Conservation (phyloP, 35 echinoderm and acorn worm genomes). For the Apostichopus japonicus region DNA sequence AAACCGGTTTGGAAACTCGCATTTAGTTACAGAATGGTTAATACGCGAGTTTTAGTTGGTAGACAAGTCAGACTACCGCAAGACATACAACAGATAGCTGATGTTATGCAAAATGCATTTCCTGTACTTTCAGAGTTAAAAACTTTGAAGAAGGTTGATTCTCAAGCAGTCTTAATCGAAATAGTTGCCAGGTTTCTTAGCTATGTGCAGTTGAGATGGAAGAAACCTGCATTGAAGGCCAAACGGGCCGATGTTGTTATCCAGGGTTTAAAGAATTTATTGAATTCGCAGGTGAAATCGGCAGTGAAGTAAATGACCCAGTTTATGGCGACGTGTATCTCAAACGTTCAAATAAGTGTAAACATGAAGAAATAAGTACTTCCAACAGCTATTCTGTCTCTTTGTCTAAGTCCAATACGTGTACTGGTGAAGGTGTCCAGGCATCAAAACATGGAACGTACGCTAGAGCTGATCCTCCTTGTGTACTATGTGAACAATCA, state of each 20-base stretch:
- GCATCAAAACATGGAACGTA: not conserved
- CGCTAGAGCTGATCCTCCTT: not conserved
- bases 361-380: not conserved
- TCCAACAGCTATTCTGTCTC: conserved; percentile 34
- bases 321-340: conserved; percentile 50
- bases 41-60: too few relatives aligned
- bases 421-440: not conserved
- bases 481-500: conserved; percentile 27
- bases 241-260: not conserved
- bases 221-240: conserved; percentile 4
- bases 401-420: not conserved
- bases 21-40: too few relatives aligned
- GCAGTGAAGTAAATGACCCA: conserved; percentile 48
- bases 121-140: conserved; percentile 41
- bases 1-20: too few relatives aligned
- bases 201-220: conserved; percentile 61
- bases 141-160: conserved; percentile 46
- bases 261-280: conserved; percentile 50
- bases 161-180: conserved; percentile 48
- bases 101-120: conserved; percentile 42
- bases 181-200: conserved; percentile 36
- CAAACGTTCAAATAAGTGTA: conserved; percentile 21
- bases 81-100: conserved; percentile 52
- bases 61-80: not conserved
- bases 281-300: conserved; percentile 46